These are phyloP conservation scores for Whitmania pigra DNA, from an alignment of 1,140 invertebrate genomes.

Conservation along the genomic window DNA sequence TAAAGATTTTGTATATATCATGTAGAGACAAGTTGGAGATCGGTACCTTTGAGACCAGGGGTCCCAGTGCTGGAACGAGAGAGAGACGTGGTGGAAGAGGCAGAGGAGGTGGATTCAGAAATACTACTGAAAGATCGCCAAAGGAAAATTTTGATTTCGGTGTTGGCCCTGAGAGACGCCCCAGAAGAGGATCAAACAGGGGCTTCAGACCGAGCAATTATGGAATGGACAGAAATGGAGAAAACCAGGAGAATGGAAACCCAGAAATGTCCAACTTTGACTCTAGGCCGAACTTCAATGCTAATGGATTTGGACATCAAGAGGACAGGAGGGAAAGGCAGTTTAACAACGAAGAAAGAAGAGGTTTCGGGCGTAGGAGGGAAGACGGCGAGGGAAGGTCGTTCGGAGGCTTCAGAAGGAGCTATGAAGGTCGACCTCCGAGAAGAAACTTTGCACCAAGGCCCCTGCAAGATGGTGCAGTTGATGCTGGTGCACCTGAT, in stretches of 20 bases:
- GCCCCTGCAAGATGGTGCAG: background rate
- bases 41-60: background rate
- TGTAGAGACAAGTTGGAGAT: constrained; percentile 3
- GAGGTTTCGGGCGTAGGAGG: background rate
- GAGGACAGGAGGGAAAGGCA: background rate
- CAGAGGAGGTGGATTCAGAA: background rate
- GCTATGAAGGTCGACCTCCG: constrained; percentile 4
- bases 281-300: too few species aligned
- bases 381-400: background rate
- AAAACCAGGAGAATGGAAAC: too few species aligned
- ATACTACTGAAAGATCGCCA: background rate
- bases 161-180: background rate
- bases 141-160: background rate
- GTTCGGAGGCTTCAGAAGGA: constrained; percentile 6
- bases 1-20: too few species aligned
- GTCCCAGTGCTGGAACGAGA: background rate
- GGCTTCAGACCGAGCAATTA: too few species aligned
- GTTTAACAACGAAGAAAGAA: background rate
- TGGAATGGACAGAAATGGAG: too few species aligned
- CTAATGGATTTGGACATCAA: background rate
- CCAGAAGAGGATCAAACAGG: background rate
- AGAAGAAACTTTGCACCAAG: constrained; percentile 1
- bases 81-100: constrained; percentile 8
- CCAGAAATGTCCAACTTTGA: too few species aligned
- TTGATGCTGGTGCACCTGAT: background rate